Percentiles rank a stretch among this genome's conserved stretches.
These are phyloP conservation scores for Sesia apiformis DNA, from an alignment of 2,888 invertebrate species.

Conservation along the genomic window DNA sequence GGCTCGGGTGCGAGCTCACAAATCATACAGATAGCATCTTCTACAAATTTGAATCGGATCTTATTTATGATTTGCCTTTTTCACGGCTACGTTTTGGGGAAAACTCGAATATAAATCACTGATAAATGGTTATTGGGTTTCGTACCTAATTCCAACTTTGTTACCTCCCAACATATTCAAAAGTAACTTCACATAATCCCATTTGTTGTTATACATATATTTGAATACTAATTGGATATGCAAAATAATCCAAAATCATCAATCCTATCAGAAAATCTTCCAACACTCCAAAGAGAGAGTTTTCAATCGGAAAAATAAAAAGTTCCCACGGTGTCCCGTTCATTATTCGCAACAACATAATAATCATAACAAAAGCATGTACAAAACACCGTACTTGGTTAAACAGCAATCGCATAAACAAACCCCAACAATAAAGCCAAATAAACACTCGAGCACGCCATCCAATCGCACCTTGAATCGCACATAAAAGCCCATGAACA, in stretches of 20 bases:
- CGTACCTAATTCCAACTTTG: slow-evolving; percentile 40
- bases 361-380: slow-evolving; percentile 72
- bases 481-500: slow-evolving; percentile 71
- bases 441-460: slow-evolving; percentile 73
- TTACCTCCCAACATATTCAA: background rate
- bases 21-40: slow-evolving; percentile 74
- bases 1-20: slow-evolving; percentile 69
- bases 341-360: slow-evolving; percentile 65
- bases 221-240: no score
- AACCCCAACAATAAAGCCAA: slow-evolving; percentile 74
- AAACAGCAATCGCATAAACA: slow-evolving; percentile 75
- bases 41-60: slow-evolving; percentile 76
- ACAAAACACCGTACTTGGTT: slow-evolving; percentile 69
- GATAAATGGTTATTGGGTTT: slow-evolving; percentile 63
- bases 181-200: background rate
- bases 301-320: slow-evolving; percentile 9
- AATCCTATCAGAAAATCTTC: no score
- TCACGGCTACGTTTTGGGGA: slow-evolving; percentile 71
- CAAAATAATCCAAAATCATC: no score
- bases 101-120: slow-evolving; percentile 68
- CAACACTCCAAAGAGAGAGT: no score
- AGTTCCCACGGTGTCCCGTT: slow-evolving; percentile 47
- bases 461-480: slow-evolving; percentile 75
- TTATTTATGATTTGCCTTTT: slow-evolving; percentile 76
- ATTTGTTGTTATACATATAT: no score